A percentile compares a stretch with the other conserved stretches of the same genome.
Evolutionary conservation across 2,888 invertebrate species (phyloP).

Genomic region (Aphidius colemani): DNA sequence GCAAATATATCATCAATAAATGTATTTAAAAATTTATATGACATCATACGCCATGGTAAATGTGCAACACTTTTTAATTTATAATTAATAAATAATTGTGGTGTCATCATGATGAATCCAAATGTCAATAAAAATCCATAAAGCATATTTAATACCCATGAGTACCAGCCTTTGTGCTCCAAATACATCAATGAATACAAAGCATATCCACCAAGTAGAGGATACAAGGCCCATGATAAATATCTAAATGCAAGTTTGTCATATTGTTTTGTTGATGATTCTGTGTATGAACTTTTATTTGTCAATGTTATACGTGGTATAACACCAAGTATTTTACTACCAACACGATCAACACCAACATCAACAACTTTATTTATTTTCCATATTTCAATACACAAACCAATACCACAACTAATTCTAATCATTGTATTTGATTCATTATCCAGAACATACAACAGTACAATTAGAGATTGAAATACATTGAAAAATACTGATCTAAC

Average conservation of each 20-base stretch:
- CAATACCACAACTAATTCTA: slow-evolving; percentile 90
- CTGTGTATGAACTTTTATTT: slow-evolving; percentile 96
- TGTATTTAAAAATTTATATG: slow-evolving; percentile 98
- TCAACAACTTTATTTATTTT: slow-evolving; percentile 97
- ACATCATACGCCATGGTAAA: slow-evolving; percentile 99
- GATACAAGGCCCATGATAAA: slow-evolving; percentile 94
- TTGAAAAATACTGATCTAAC: slow-evolving; percentile 98
- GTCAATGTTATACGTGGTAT: slow-evolving; percentile 81
- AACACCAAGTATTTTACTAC: slow-evolving; percentile 74
- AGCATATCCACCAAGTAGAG: slow-evolving; percentile 90
- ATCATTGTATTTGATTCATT: slow-evolving; percentile 98
- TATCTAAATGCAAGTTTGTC: slow-evolving; percentile 96
- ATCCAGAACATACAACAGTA: slow-evolving; percentile 94
- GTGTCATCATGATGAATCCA: slow-evolving; percentile 99
- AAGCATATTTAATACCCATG: slow-evolving; percentile 93
- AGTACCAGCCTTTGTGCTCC: slow-evolving; percentile 99
- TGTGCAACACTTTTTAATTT: slow-evolving; percentile 99
- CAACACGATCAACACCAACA: slow-evolving; percentile 76
- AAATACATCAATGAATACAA: slow-evolving; percentile 92
- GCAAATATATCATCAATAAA: slow-evolving; percentile 99
- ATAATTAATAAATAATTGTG: slow-evolving; percentile 99
- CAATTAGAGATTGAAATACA: slow-evolving; percentile 95
- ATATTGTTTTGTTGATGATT: slow-evolving; percentile 91
- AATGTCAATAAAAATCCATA: slow-evolving; percentile 98
- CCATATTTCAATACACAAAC: slow-evolving; percentile 96